A percentile compares a stretch with the other conserved stretches of the same genome.
Evolutionary conservation across 2,797 vertebrate genomes (phyloP).

Genomic region (Trachops cirrhosus): DNA sequence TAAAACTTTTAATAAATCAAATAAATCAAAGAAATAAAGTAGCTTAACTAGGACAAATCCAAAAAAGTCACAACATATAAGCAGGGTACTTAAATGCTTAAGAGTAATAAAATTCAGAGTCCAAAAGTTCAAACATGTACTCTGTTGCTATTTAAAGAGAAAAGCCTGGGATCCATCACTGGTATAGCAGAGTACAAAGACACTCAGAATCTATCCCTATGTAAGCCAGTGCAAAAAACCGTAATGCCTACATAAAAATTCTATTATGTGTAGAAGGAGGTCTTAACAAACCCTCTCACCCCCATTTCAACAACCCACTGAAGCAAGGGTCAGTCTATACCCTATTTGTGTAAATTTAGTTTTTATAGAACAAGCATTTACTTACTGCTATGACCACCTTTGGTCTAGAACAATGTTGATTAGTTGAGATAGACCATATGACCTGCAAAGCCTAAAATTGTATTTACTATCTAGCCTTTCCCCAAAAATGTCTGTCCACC

Average conservation of each 20-base stretch:
- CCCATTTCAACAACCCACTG: not conserved
- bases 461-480: not conserved
- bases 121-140: not conserved
- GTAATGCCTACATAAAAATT: not conserved
- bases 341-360: not conserved
- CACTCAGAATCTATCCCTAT: not conserved
- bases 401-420: not conserved
- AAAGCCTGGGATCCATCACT: not conserved
- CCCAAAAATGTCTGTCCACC: not conserved
- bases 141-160: not conserved
- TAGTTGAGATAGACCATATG: not conserved
- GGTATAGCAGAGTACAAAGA: not conserved
- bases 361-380: not conserved
- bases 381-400: not conserved
- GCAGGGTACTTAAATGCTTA: not conserved
- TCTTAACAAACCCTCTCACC: not conserved
- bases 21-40: conserved; percentile 1
- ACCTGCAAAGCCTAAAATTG: not conserved
- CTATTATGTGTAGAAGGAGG: not conserved
- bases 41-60: not conserved
- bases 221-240: not conserved
- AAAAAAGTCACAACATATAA: not conserved
- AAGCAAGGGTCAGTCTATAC: not conserved
- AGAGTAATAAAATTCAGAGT: not conserved
- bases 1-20: conserved; percentile 9